Conservation (phyloP, 2,113 vertebrate species). For the Panurus biarmicus region DNA sequence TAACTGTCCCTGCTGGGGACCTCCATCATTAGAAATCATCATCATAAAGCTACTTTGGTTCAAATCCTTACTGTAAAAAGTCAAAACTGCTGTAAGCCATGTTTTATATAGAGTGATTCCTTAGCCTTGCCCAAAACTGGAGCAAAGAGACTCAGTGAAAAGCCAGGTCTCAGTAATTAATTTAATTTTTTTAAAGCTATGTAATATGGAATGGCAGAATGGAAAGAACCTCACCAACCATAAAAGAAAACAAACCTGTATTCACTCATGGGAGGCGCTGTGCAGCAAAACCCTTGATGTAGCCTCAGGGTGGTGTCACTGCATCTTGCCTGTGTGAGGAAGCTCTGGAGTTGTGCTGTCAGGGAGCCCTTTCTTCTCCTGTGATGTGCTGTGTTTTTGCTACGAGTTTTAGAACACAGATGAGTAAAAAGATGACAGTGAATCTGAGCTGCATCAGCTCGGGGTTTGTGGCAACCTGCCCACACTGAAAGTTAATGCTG, state of each 20-base stretch:
- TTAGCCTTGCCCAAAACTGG: not conserved
- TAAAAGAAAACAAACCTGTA: not conserved
- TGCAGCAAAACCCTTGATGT: not conserved
- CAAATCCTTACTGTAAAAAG: not conserved
- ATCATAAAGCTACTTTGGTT: not conserved
- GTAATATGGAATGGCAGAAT: not conserved
- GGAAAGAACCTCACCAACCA: not conserved
- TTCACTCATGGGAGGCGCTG: not conserved
- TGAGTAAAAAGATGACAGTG: not conserved
- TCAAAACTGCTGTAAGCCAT: not conserved
- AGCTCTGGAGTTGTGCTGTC: not conserved
- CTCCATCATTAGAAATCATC: not conserved
- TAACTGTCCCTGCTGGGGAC: not conserved
- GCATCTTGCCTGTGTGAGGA: not conserved
- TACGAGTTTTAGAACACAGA: accelerated
- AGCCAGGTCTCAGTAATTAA: not conserved
- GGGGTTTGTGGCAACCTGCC: not conserved
- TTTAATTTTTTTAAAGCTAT: not conserved
- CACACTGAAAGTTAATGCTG: not conserved
- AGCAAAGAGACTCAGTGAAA: not conserved
- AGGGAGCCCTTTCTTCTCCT: not conserved
- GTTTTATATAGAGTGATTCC: not conserved
- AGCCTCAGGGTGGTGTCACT: not conserved
- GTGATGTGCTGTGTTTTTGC: not conserved
- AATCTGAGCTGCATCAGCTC: not conserved